Evolutionary conservation across 2,113 vertebrate genomes (phyloP).

Genomic region (Pelvicachromis taeniatus): DNA sequence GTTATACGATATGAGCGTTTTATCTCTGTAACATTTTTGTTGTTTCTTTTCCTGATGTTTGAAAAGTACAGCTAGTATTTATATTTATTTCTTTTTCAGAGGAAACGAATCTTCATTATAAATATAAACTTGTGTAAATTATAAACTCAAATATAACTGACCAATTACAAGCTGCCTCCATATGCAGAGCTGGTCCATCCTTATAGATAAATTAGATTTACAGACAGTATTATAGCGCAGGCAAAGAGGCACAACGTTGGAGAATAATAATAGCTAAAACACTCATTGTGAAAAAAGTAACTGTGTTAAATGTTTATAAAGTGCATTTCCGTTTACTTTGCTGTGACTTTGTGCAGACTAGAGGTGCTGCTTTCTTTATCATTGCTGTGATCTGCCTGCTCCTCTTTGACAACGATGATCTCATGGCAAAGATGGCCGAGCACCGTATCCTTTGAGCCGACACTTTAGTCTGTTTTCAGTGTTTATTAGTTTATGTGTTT

Average conservation of each 20-base stretch:
- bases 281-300: neutral
- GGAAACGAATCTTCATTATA: neutral
- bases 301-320: neutral
- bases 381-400: slow-evolving; percentile 93
- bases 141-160: neutral
- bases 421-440: slow-evolving; percentile 98
- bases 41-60: neutral
- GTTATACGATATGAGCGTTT: neutral
- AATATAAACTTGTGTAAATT: neutral
- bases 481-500: neutral
- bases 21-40: neutral
- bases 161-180: neutral
- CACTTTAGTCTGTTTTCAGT: neutral
- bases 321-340: neutral
- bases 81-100: neutral
- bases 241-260: neutral
- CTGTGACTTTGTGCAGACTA: slow-evolving; percentile 74
- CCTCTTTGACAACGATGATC: slow-evolving; percentile 97
- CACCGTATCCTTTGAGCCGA: slow-evolving; percentile 91
- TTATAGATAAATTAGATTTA: neutral
- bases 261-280: neutral
- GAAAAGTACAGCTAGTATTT: neutral
- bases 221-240: neutral
- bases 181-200: neutral
- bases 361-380: slow-evolving; percentile 95